Evolutionary conservation across 1,140 invertebrate genomes (phyloP).

Genomic region (Sitobion miscanthi): DNA sequence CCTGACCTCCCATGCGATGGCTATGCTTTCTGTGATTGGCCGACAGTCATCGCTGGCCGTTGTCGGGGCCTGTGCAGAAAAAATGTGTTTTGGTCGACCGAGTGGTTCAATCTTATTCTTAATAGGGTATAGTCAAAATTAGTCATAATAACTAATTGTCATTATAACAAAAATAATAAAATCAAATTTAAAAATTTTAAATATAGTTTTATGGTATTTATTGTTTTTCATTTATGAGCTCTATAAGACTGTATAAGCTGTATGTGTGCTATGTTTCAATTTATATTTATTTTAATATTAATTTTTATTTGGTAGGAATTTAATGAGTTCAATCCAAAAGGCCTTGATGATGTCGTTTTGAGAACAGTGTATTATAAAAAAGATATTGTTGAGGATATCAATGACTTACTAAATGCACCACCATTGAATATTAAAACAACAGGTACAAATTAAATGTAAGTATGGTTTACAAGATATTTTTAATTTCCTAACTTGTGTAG

Average conservation of each 20-base stretch:
- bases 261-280: not conserved
- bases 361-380: not conserved
- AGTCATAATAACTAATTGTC: too few relatives aligned
- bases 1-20: too few relatives aligned
- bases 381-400: conserved; percentile 38
- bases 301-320: conserved; percentile 27
- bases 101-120: too few relatives aligned
- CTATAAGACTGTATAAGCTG: too few relatives aligned
- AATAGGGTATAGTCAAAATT: too few relatives aligned
- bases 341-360: conserved; percentile 32
- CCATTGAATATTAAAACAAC: not conserved
- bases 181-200: too few relatives aligned
- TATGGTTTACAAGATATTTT: not conserved
- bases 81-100: too few relatives aligned
- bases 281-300: not conserved
- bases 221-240: not conserved
- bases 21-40: too few relatives aligned
- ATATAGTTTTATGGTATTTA: too few relatives aligned
- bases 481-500: not conserved
- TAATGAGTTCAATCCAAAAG: conserved; percentile 33
- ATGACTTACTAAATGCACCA: not conserved
- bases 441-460: not conserved
- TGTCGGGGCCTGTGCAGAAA: too few relatives aligned
- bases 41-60: too few relatives aligned
- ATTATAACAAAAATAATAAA: too few relatives aligned